Conservation (phyloP, 2,113 vertebrate genomes). For the Geococcyx californianus region DNA sequence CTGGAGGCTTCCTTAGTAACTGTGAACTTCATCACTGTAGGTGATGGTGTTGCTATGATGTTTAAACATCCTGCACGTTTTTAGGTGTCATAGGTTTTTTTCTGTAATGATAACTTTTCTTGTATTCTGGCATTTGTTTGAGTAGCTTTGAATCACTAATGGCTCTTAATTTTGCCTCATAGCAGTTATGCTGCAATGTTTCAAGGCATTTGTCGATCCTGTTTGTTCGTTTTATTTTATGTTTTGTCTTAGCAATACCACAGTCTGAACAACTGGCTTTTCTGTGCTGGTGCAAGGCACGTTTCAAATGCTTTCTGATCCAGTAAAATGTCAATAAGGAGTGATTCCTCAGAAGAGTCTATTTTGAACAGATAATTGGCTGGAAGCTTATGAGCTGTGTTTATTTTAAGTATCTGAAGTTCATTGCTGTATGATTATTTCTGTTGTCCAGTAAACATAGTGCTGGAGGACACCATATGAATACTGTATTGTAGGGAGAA, state of each 20-base stretch:
- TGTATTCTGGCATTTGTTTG: not conserved
- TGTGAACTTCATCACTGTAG: not conserved
- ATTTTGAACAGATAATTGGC: not conserved
- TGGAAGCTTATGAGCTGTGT: not conserved
- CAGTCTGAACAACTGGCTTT: not conserved
- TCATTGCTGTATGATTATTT: not conserved
- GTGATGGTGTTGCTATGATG: not conserved
- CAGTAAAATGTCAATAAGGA: not conserved
- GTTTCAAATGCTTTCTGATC: not conserved
- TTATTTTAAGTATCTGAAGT: not conserved
- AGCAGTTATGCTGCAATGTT: not conserved
- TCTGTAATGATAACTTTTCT: not conserved
- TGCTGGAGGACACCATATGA: not conserved
- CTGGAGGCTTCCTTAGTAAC: not conserved
- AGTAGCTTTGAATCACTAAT: not conserved
- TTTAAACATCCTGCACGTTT: not conserved
- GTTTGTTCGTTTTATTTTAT: not conserved
- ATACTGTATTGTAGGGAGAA: not conserved
- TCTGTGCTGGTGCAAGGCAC: not conserved
- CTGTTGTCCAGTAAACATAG: fast-evolving
- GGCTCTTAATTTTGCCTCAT: not conserved
- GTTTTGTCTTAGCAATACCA: not conserved
- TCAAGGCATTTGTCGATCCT: not conserved
- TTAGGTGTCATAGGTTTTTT: not conserved
- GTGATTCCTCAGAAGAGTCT: not conserved